Evolutionary conservation across 2,113 vertebrate species (phyloP).

Genomic region (Paedocypris sp.): DNA sequence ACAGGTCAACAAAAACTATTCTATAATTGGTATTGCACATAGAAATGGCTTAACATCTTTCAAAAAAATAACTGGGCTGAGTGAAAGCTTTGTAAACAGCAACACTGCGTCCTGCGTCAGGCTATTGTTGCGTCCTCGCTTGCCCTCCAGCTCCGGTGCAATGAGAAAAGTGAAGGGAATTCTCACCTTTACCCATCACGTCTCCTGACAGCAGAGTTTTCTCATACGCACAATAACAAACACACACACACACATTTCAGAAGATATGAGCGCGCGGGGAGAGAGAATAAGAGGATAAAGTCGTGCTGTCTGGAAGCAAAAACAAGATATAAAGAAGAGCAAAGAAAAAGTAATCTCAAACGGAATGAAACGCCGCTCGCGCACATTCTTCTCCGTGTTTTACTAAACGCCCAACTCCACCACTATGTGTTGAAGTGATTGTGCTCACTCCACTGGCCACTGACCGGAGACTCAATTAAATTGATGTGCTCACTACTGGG

Average conservation of each 20-base stretch:
- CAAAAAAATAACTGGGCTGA: too few species aligned
- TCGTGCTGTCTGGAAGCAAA: neutral
- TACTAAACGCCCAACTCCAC: neutral
- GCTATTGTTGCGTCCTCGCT: neutral
- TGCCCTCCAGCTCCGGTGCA: neutral
- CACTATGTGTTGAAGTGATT: slow-evolving; percentile 17
- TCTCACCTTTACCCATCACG: slow-evolving; percentile 13
- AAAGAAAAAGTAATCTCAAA: slow-evolving; percentile 2
- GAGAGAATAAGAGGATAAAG: neutral
- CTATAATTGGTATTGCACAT: too few species aligned
- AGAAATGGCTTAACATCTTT: too few species aligned
- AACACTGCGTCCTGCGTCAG: neutral
- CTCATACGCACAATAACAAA: neutral
- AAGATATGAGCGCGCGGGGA: slow-evolving; percentile 1
- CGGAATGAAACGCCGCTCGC: neutral
- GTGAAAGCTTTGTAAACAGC: neutral
- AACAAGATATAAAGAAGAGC: neutral
- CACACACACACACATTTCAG: slow-evolving; percentile 16
- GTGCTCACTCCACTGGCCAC: slow-evolving; percentile 4
- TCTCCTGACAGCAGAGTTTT: slow-evolving; percentile 14
- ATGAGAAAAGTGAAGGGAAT: slow-evolving; percentile 4
- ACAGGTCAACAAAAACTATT: too few species aligned
- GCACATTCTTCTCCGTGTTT: too few species aligned
- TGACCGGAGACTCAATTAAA: slow-evolving; percentile 38
- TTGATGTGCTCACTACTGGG: slow-evolving; percentile 12